Evolutionary conservation across 2,888 invertebrate species (phyloP), one percentile per base, ranked within the genome.

Genomic region (Leucoptera coffeella): DNA sequence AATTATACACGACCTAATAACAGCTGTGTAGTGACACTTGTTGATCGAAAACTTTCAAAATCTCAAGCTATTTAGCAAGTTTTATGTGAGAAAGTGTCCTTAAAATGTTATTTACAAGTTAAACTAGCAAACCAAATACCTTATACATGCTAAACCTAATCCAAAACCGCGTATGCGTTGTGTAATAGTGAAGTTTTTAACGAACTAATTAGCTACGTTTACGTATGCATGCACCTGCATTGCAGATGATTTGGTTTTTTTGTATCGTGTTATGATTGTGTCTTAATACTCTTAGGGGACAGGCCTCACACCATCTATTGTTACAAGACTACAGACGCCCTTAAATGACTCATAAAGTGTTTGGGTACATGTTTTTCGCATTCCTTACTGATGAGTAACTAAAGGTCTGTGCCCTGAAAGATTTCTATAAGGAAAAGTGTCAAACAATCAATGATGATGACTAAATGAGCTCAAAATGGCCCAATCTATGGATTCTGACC

Each of bases 401-500:
- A 27, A 23, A 12, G 15, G 10, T 23, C 4, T 10, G 11, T 15
- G 8, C 22, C 10, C 14, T 11, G 23, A 22, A 19, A 19, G 10
- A 14, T 14, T 12, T 9, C 2, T 9, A 7, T 12, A n/a, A 15
- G n/a, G 15, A 7, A 4, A 11, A 7, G 10, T 21, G 26, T 12
- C 8, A 13, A 10, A 15, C n/a, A n/a, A 9, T 15, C 12, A 22
- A 12, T 7, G 6, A 11, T n/a, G 14, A 19, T n/a, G 10, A 15
- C 14, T 4, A 22, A 22, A 22, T 27, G 26, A 22, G 15, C 11
- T 27, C 7, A 27, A 13, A 43, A 65, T 64, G 64, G 64, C 62
- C 38, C 64, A 62, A 43, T 64, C 59, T 35, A 59, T 65, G 40
- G 69, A 69, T 43, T 67, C 69, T 17, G 69, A 69, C 40, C 57